Base-by-base conservation (phyloP, 2,113 vertebrate species). In the Larimichthys polyactis region DNA sequence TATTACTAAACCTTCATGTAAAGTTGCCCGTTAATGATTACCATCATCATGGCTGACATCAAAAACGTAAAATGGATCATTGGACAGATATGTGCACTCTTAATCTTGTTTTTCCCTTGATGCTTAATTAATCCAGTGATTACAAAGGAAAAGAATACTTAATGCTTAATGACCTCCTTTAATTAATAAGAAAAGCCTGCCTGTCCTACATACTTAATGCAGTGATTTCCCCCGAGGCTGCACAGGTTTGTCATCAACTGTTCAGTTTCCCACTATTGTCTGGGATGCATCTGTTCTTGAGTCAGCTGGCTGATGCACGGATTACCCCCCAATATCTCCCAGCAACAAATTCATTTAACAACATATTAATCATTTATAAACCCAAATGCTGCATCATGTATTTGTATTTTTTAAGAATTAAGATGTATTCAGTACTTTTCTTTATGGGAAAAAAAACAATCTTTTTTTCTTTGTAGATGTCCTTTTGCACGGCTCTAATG, bases 211-310 rank as follows among this genome's bases (percentile, higher is more conserved):
- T 93, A 77, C 76, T 88, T 85, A 90, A 91, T 89, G 77, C 84
- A 70, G 52, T 80, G 78, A 87, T 89, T 71, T 87, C 87, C 90
- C 92, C 71, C 0, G 84, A 89, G 93, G 91, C 85, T 68, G 55
- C 71, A 85, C 75, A 92, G 89, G 83, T 90, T 90, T 90, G 81
- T 89, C 87, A 85, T 92, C 89, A 89, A 92, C 91, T 91, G 92
- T 90, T 93, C 87, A 85, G 79, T 88, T 92, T 94, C 93, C 91
- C 93, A 93, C 83, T 90, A 89, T 93, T 90, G 92, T 94, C 91
- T 93, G 82, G 72, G 87, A 79, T 79, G 82, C 89, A 93, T 92
- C 92, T 93, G 92, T 63, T 90, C 54, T 54, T 20, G 83, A 86
- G 90, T 94, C 90, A 90, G 91, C 92, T 92, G 90, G 89, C 62